These are phyloP conservation scores for Agrypnia vestita DNA, from an alignment of 1,140 invertebrate species.

Conservation along the genomic window DNA sequence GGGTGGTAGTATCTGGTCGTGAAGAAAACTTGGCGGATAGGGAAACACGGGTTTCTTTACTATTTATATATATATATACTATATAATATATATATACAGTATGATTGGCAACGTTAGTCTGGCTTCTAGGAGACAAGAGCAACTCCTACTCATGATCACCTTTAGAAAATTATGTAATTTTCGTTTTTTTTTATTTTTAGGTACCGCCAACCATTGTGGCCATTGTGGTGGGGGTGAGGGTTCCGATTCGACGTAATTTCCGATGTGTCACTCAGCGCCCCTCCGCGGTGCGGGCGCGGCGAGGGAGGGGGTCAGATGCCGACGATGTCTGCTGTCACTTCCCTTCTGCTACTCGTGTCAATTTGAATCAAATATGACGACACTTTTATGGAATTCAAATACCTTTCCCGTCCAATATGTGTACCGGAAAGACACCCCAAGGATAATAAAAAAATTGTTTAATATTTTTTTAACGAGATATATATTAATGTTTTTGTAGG, in stretches of 20 bases:
- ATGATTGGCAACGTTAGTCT: too few species aligned
- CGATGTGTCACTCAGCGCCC: conserved; percentile 49
- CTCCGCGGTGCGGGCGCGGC: background rate
- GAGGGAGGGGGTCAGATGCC: conserved; percentile 35
- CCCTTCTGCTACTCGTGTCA: conserved; percentile 23
- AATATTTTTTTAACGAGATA: too few species aligned
- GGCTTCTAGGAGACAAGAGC: background rate
- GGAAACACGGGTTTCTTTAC: too few species aligned
- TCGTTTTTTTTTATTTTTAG: conserved; percentile 1
- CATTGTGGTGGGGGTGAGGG: conserved; percentile 20
- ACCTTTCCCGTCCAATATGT: too few species aligned
- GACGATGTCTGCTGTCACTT: conserved; percentile 25
- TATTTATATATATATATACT: too few species aligned
- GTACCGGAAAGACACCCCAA: too few species aligned
- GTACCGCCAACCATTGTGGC: background rate
- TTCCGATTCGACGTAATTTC: conserved; percentile 50
- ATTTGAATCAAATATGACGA: conserved; percentile 37
- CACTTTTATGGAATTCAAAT: conserved; percentile 28
- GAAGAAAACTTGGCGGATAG: too few species aligned
- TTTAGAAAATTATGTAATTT: background rate
- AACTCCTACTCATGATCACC: background rate
- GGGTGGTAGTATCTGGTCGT: too few species aligned
- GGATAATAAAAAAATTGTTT: too few species aligned
- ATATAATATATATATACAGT: too few species aligned
- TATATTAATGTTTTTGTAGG: too few species aligned